Evolutionary conservation across 2,888 invertebrate species (phyloP).

Genomic region (Antheraea assamensis): DNA sequence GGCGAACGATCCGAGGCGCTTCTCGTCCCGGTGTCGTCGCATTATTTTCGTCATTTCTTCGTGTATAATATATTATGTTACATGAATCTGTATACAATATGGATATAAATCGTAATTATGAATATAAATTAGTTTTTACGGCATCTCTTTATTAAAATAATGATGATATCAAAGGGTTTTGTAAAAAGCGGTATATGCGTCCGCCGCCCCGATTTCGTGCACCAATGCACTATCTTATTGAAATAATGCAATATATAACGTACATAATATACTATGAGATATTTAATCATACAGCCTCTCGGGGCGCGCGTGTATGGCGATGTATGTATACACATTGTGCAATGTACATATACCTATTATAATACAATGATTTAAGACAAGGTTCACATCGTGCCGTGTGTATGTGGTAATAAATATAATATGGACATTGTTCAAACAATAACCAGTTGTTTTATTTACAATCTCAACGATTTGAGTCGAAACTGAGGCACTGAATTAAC

Average conservation of each 20-base stretch:
- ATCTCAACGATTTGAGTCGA: constrained; percentile 17
- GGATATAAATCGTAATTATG: constrained; percentile 81
- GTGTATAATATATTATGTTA: constrained; percentile 86
- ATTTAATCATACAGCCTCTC: constrained; percentile 82
- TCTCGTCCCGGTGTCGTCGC: constrained; percentile 70
- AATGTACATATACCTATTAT: constrained; percentile 88
- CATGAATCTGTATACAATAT: constrained; percentile 85
- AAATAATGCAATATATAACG: constrained; percentile 82
- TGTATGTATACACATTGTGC: constrained; percentile 87
- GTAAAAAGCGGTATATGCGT: constrained; percentile 79
- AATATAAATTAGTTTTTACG: constrained; percentile 82
- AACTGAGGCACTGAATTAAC: background rate
- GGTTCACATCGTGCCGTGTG: constrained; percentile 96
- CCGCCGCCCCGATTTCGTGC: constrained; percentile 81
- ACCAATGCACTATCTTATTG: constrained; percentile 83
- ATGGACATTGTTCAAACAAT: constrained; percentile 93
- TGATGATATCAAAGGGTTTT: constrained; percentile 81
- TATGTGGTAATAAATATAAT: constrained; percentile 94
- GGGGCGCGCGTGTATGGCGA: constrained; percentile 86
- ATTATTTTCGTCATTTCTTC: constrained; percentile 82
- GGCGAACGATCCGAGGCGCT: constrained; percentile 71
- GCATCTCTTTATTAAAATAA: constrained; percentile 82
- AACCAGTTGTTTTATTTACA: constrained; percentile 79
- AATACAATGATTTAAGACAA: constrained; percentile 90
- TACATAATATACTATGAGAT: constrained; percentile 82